These are phyloP conservation scores for Parthenolecanium corni DNA, from an alignment of 2,888 invertebrate species.

Conservation along the genomic window DNA sequence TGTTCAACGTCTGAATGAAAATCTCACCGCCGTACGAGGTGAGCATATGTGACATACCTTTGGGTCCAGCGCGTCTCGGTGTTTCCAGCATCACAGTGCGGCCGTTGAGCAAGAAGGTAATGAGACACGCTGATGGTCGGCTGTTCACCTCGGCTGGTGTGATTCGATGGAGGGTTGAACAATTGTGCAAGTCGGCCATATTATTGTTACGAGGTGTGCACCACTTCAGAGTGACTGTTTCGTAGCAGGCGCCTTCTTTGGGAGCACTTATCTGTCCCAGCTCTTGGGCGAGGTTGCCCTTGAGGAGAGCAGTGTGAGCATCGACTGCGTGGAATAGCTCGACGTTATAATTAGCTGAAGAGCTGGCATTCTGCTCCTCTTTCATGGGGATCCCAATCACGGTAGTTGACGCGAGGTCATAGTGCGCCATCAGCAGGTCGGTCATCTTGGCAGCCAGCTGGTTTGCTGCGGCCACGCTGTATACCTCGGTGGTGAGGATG, in stretches of 20 bases:
- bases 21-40: slow-evolving; percentile 93
- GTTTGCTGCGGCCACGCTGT: slow-evolving; percentile 60
- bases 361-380: slow-evolving; percentile 95
- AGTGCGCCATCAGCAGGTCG: slow-evolving; percentile 69
- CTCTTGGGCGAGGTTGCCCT: slow-evolving; percentile 38
- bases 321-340: slow-evolving; percentile 84
- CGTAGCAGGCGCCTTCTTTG: slow-evolving; percentile 63
- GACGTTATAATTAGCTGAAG: slow-evolving; percentile 97
- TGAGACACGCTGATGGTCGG: slow-evolving; percentile 90
- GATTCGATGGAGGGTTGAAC: slow-evolving; percentile 74
- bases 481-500: slow-evolving; percentile 64
- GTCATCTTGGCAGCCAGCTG: slow-evolving; percentile 61
- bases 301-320: slow-evolving; percentile 71
- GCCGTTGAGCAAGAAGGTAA: slow-evolving; percentile 91
- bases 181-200: slow-evolving; percentile 66
- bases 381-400: slow-evolving; percentile 99
- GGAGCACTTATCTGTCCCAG: slow-evolving; percentile 40
- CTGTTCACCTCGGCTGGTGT: slow-evolving; percentile 93
- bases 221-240: slow-evolving; percentile 87
- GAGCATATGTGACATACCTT: slow-evolving; percentile 82
- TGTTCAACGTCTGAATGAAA: slow-evolving; percentile 83
- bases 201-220: slow-evolving; percentile 87
- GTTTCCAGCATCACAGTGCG: slow-evolving; percentile 86
- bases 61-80: slow-evolving; percentile 54
- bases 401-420: slow-evolving; percentile 85